Percentiles rank a stretch among this genome's conserved stretches.
These are phyloP conservation scores for Anoplophora glabripennis DNA, from an alignment of 1,140 invertebrate species.

Conservation along the genomic window DNA sequence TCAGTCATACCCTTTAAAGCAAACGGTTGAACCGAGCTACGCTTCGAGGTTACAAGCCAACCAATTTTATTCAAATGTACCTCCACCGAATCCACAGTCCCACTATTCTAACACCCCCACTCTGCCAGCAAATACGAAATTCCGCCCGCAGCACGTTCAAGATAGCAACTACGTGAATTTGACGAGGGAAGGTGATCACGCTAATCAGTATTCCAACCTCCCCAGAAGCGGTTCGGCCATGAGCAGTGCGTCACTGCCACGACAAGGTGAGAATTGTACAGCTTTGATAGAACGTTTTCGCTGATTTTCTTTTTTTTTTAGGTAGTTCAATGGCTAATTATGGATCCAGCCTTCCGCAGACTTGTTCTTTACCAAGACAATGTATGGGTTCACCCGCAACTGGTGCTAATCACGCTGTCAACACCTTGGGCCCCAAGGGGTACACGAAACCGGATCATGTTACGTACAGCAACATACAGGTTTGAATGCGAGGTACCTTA, in stretches of 20 bases:
- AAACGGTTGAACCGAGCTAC: conserved; percentile 49
- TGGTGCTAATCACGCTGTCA: neutral
- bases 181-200: conserved; percentile 16
- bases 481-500: too few species aligned
- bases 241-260: conserved; percentile 18
- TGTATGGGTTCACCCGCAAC: conserved; percentile 5
- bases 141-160: conserved; percentile 7
- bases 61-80: conserved; percentile 39
- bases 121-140: conserved; percentile 14
- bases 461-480: conserved; percentile 46
- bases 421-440: conserved; percentile 43
- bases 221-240: conserved; percentile 24
- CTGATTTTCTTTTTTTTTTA: too few species aligned
- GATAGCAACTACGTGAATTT: conserved; percentile 38
- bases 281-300: too few species aligned
- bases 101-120: conserved; percentile 31
- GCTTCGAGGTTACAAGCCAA: conserved; percentile 46
- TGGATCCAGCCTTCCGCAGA: conserved; percentile 4
- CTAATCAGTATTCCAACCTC: conserved; percentile 27
- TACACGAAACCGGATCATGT: conserved; percentile 52
- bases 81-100: conserved; percentile 20
- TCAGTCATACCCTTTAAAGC: conserved; percentile 46
- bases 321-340: conserved; percentile 18
- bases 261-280: too few species aligned
- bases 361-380: conserved; percentile 23